Conservation (phyloP, 2,113 vertebrate genomes). For the Elaphurus davidianus region DNA sequence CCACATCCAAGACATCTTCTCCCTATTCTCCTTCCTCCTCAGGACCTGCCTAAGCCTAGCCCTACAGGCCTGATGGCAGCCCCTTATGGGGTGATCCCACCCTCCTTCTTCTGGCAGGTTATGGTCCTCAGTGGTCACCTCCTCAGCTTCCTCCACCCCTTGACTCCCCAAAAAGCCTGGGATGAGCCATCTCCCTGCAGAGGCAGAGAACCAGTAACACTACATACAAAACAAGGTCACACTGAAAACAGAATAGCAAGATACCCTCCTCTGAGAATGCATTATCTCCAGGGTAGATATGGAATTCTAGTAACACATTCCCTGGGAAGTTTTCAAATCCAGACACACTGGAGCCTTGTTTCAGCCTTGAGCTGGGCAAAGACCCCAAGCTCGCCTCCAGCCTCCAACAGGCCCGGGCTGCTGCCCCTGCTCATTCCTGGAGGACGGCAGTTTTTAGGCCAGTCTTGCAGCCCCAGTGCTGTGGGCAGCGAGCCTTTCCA, state of each 20-base stretch:
- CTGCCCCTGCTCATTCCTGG: neutral
- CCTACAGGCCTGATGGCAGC: neutral
- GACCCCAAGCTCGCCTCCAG: neutral
- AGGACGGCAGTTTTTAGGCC: neutral
- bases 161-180: neutral
- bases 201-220: neutral
- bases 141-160: neutral
- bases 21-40: neutral
- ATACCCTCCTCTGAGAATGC: neutral
- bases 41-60: neutral
- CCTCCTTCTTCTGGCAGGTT: neutral
- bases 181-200: neutral
- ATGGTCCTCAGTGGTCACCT: neutral
- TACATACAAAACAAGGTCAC: neutral
- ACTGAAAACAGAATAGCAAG: neutral
- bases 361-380: neutral
- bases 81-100: neutral
- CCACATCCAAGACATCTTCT: neutral
- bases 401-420: neutral
- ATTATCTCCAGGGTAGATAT: neutral
- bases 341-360: conserved; percentile 22
- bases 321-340: neutral
- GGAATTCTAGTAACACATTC: neutral
- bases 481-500: neutral
- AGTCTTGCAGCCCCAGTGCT: neutral